Evolutionary conservation across 2,888 invertebrate species (phyloP), one percentile per base, ranked within the genome.

Genomic region (Standfussiana lucernea): DNA sequence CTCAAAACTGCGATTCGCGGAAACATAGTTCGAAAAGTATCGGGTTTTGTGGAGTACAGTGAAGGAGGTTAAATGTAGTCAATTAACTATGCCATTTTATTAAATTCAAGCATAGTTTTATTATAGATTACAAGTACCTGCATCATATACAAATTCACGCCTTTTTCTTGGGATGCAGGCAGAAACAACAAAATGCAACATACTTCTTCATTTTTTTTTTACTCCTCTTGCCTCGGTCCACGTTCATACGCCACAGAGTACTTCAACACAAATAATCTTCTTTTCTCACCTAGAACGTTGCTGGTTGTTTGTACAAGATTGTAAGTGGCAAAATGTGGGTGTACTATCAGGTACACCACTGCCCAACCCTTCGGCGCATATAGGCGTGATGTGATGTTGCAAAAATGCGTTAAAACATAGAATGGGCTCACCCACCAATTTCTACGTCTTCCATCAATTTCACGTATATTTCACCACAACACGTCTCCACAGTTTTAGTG

Each of bases 401-500:
- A 1, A 28, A 56, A 56, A 53, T 53, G n/a, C n/a, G 15, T 56
- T 56, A 56, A 56, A 56, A 28, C 53, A 28, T 11, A n/a, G n/a
- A 13, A n/a, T 15, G 13, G 1, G 56, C 28, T 56, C 56, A 56
- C 15, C 2, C 28, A 21, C 40, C 24, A 18, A 1, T n/a, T 28
- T 11, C 37, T 35, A 5, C 5, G 10, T 37, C 18, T 11, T 3
- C 37, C 24, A 53, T 2, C 5, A 32, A 35, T 28, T 11, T 56
- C 6, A 2, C 35, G 35, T 35, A 13, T 21, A 32, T 47, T 32
- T 40, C 8, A n/a, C 13, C 6, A 3, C 13, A 59, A 50, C 10
- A 68, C 6, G 56, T 66, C 32, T 83, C 61, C 84, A 75, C 24
- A 89, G 82, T 85, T 83, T 81, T 76, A 47, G 88, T 80, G 37